A percentile compares a stretch with the other conserved stretches of the same genome.
Evolutionary conservation across 2,797 vertebrate species (phyloP).

Genomic region (Urosaurus nigricauda): DNA sequence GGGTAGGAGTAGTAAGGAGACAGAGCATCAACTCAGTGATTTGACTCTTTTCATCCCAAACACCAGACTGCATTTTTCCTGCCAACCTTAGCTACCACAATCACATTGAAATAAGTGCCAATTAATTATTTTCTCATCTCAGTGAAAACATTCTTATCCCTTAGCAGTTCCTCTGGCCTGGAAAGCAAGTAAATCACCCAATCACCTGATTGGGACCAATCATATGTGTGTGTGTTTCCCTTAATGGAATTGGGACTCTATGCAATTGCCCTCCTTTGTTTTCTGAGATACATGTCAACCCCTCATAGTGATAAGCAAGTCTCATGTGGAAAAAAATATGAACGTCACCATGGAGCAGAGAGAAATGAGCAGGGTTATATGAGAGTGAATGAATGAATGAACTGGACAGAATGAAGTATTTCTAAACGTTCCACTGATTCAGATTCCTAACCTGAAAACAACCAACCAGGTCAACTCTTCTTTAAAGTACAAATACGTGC

Average conservation of each 20-base stretch:
- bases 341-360: neutral
- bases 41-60: neutral
- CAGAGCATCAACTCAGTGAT: neutral
- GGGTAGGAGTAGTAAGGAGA: neutral
- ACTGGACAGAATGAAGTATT: neutral
- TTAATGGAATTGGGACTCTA: neutral
- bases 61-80: neutral
- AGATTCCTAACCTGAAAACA: constrained; percentile 36
- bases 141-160: neutral
- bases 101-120: neutral
- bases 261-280: neutral
- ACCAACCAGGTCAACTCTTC: constrained; percentile 30
- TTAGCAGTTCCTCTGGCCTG: neutral
- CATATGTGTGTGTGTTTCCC: neutral
- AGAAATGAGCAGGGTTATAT: neutral
- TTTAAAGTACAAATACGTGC: constrained; percentile 46
- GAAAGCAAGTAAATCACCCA: neutral
- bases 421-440: constrained; percentile 3
- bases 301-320: neutral
- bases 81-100: neutral
- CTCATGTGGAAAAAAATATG: neutral
- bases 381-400: too few relatives aligned
- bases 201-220: neutral
- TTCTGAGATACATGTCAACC: neutral
- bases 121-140: neutral